phyloP scores from a whole-genome alignment of 1,140 invertebrate species.

The Lucilia sericata region DNA sequence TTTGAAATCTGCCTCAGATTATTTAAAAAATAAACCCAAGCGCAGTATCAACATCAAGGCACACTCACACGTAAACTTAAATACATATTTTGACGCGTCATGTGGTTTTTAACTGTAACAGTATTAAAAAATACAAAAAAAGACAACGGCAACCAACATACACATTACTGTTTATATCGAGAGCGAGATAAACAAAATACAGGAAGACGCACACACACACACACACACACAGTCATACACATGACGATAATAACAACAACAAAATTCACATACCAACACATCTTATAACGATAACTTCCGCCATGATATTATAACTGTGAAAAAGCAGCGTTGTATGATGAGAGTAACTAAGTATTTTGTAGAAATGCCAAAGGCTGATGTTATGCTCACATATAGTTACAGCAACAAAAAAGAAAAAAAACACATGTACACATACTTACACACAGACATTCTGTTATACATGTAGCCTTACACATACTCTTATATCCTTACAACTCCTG shows the following conservation, averaged over 20 bases:
- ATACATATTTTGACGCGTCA: slow-evolving; percentile 20
- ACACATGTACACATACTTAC: too few relatives aligned
- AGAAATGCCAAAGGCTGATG: slow-evolving; percentile 23
- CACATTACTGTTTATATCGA: background rate
- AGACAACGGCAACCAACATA: background rate
- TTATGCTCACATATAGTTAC: slow-evolving; percentile 13
- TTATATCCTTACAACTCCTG: background rate
- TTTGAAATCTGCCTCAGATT: too few relatives aligned
- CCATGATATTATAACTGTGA: background rate
- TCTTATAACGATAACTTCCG: background rate
- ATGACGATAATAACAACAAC: background rate
- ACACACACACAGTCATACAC: background rate
- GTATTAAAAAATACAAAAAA: background rate
- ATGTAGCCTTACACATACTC: background rate
- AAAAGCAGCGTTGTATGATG: background rate
- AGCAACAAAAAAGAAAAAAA: background rate
- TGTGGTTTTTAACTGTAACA: slow-evolving; percentile 24
- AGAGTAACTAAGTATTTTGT: slow-evolving; percentile 26
- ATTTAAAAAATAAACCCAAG: background rate
- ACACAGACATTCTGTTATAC: too few relatives aligned
- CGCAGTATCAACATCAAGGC: background rate
- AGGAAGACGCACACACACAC: background rate
- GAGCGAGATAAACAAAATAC: background rate
- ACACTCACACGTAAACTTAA: background rate
- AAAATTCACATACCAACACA: background rate